These are phyloP conservation scores for Heterocephalus glaber DNA, from an alignment of 2,113 vertebrate species.

Conservation along the genomic window DNA sequence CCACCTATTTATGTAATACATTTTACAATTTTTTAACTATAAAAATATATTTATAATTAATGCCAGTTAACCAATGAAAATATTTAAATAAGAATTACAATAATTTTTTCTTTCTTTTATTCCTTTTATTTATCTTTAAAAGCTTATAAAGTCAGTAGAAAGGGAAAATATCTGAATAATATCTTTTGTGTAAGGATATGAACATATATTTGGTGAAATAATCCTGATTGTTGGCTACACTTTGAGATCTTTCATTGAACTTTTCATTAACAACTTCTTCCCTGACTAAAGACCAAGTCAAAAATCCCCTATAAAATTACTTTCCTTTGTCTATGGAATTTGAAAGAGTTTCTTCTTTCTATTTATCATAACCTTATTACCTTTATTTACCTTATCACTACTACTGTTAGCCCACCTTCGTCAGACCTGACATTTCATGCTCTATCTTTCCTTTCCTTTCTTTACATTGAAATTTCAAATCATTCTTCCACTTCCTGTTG, in stretches of 20 bases:
- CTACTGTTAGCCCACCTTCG: neutral
- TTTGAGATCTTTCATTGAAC: neutral
- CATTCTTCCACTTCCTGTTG: neutral
- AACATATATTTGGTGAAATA: neutral
- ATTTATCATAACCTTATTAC: neutral
- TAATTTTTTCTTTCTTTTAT: neutral
- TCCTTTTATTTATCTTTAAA: neutral
- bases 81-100: neutral
- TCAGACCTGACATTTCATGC: neutral
- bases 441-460: neutral
- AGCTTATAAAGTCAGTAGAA: neutral
- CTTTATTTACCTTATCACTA: neutral
- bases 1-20: neutral
- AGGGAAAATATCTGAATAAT: neutral
- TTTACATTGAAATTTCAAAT: neutral
- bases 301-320: neutral
- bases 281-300: neutral
- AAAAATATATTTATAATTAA: constrained; percentile 4
- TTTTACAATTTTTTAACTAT: neutral
- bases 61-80: neutral
- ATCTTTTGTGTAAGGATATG: neutral
- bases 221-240: neutral
- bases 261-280: neutral
- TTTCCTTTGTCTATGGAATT: neutral
- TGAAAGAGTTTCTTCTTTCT: neutral